Evolutionary conservation across 2,888 invertebrate species (phyloP), one percentile per base, ranked within the genome.

Genomic region (Callinectes sapidus): DNA sequence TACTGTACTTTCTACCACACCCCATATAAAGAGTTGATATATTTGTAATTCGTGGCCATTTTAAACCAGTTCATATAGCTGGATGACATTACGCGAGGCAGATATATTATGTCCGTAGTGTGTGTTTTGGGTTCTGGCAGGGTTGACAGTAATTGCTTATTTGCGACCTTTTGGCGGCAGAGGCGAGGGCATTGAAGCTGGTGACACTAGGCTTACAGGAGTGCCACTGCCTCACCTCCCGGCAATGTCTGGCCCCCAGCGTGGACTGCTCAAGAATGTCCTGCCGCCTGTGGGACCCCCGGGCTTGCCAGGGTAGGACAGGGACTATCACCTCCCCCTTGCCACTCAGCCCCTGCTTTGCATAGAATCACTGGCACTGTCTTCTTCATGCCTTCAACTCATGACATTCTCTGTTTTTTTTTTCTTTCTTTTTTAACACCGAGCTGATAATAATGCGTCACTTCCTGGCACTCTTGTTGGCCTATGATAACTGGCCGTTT

Each of bases 201-300:
- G 81, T 32, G 81, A 81, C 18, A 23, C 16, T 18, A 35, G 81
- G 81, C 32, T 14, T 35, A 16, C 18, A 81, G 16, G 14, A 35
- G 16, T 16, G 35, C 16, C 35, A 35, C 81, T 35, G 81, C 16
- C 81, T 35, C 81, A 35, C 81, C 81, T 35, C 35, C 81, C 71
- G 71, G 71, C 71, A 13, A 81, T 81, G 81, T 81, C 81, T 35
- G 35, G 35, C 16, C 35, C 81, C 32, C 81, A 10, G 35, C 81
- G 81, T 35, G 81, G 35, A 35, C 81, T 81, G 16, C 32, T 81
- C 35, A 81, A 81, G 81, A 81, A 81, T 81, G 81, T 81, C 81
- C 81, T 81, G 81, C 81, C 81, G 16, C 32, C 32, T 1, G 28
- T 81, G 81, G 81, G 35, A 35, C 71, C 71, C 71, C 71, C 71